Conservation (phyloP, 2,113 vertebrate species). For the Nothocercus julius region DNA sequence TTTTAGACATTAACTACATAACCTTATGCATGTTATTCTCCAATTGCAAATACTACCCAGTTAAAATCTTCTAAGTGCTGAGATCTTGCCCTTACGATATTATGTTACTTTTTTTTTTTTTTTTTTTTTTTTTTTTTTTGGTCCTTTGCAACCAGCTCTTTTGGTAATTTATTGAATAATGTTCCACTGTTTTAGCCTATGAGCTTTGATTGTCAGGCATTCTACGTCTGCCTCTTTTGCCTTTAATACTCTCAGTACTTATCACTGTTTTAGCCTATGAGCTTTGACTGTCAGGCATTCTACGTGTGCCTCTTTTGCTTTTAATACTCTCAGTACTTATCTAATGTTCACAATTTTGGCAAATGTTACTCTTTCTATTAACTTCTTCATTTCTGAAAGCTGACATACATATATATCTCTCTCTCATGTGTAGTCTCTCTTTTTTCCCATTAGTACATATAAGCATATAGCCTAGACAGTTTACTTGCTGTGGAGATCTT, state of each 20-base stretch:
- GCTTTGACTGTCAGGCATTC: too few relatives aligned
- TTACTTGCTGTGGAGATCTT: not conserved
- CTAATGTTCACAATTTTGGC: not conserved
- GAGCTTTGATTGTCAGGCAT: too few relatives aligned
- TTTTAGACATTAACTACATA: not conserved
- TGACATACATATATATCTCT: not conserved
- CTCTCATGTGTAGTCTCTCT: not conserved
- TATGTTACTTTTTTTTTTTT: not conserved
- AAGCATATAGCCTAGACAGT: not conserved
- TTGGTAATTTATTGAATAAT: slow-evolving; percentile 2
- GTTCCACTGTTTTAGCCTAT: not conserved
- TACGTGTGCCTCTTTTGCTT: too few relatives aligned
- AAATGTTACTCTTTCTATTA: not conserved
- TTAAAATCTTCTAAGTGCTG: not conserved
- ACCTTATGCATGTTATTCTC: not conserved
- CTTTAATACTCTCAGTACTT: too few relatives aligned
- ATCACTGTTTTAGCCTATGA: too few relatives aligned
- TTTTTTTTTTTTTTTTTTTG: not conserved
- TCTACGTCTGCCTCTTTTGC: too few relatives aligned
- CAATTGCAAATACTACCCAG: not conserved
- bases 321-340: not conserved
- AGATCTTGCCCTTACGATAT: not conserved
- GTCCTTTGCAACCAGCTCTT: not conserved
- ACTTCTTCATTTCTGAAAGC: not conserved
- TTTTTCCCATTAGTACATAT: not conserved